Base-by-base conservation (phyloP, 2,797 vertebrate species). In the Lagorchestes hirsutus region DNA sequence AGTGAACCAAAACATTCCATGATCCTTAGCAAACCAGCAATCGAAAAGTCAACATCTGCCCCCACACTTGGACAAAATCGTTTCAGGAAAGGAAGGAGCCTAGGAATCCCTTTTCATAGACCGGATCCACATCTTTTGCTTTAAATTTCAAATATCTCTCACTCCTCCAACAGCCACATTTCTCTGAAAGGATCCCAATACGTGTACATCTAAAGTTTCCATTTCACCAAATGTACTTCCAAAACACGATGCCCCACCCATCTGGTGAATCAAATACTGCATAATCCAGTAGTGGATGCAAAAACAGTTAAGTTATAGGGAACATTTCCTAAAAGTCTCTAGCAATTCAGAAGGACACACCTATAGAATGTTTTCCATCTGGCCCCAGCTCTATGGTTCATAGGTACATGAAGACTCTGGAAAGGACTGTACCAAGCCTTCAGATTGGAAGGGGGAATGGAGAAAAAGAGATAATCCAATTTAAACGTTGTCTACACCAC, bases 311-410 rank as follows among this genome's bases (percentile, higher is more conserved):
- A 94, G 34, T 90, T 92, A 94, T 18, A 34, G 93, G 67, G 74
- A 97, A 95, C 97, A 90, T 97, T 95, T 96, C 92, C 97, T 97
- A 93, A 97, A 98, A 97, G 82, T 54, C 93, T 98, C 97, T 67
- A 98, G 93, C 55, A 95, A 91, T 91, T 96, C 10, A 6, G 90
- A 95, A 96, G 97, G 62, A 91, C 97, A 97, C 97, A 74, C 94
- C 94, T 98, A 74, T 95, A 24, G 95, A 96, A 98, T 92, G 96
- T 97, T 96, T 98, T 96, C 97, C 96, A 97, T 97, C 96, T 98
- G 96, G 96, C 90, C 95, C 93, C 82, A 94, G 92, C 93, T 93
- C 93, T 95, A 94, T 14, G 96, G 95, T 97, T 96, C 95, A 93
- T 94, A 95, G 95, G 97, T 95, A 82, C n/a, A 87, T 4, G 24